Evolutionary conservation across 2,888 invertebrate genomes (phyloP).

Genomic region (Agonopterix heracliana): DNA sequence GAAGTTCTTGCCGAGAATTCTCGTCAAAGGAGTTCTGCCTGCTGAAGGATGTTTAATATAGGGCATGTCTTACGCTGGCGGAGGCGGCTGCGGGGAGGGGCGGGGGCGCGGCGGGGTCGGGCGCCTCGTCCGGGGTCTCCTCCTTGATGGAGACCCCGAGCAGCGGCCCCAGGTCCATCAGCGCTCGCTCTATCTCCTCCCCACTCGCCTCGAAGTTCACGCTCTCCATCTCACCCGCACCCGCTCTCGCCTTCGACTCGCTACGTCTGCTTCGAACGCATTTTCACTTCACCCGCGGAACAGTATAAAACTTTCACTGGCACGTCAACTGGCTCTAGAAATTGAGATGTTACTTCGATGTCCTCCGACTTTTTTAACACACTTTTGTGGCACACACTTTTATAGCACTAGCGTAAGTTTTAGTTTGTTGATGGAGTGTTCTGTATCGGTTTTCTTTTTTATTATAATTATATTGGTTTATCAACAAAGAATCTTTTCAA

Average conservation of each 20-base stretch:
- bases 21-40: too few species aligned
- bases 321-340: slow-evolving; percentile 42
- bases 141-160: slow-evolving; percentile 69
- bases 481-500: slow-evolving; percentile 13
- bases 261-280: slow-evolving; percentile 34
- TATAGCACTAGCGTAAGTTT: too few species aligned
- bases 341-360: too few species aligned
- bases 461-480: background rate
- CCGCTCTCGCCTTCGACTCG: slow-evolving; percentile 16
- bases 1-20: too few species aligned
- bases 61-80: background rate
- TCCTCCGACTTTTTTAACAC: too few species aligned
- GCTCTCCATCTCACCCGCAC: slow-evolving; percentile 50
- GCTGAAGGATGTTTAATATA: too few species aligned
- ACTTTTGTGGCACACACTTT: too few species aligned
- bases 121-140: slow-evolving; percentile 56
- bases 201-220: slow-evolving; percentile 54
- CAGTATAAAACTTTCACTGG: slow-evolving; percentile 54
- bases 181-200: slow-evolving; percentile 67
- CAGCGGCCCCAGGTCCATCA: slow-evolving; percentile 67
- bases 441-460: background rate
- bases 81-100: slow-evolving; percentile 25
- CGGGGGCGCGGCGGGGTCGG: slow-evolving; percentile 30
- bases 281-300: slow-evolving; percentile 31
- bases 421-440: background rate